Base-by-base conservation (phyloP, 2,888 invertebrate genomes). In the Ectropis crepuscularia region DNA sequence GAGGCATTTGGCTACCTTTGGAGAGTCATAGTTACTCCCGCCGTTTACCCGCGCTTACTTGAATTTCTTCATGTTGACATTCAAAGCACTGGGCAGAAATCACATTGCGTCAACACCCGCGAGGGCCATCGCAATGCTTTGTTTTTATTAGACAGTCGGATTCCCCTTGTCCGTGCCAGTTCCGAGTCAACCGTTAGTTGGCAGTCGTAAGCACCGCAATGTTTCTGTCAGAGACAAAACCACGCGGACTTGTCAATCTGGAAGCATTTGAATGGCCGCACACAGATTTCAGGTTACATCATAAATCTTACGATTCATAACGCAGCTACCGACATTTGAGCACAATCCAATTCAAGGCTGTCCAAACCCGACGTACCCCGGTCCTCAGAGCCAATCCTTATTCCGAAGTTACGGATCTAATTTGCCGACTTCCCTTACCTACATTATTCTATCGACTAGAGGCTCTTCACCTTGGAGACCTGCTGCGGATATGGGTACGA, bases 401-500 rank as follows among this genome's bases (percentile, higher is more conserved):
- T 95, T 93, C 95, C 94, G 94, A 95, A 92, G 93, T 93, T 93
- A 92, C 92, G 90, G 92, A 93, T 95, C 94, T 88, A 94, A 91
- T 94, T 95, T 95, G 94, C 94, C 94, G 94, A 94, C 94, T 94
- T 94, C 94, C 93, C 94, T 94, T 94, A 94, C 92, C 94, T 94
- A 94, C 94, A 94, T 95, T 94, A 93, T 90, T 94, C 80, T 81
- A 80, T 79, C 78, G 93, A 94, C 94, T 93, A 94, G 94, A 95
- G 94, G 94, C 94, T 94, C 90, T 92, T 94, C 90, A 94, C 94
- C 95, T 95, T 94, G 95, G 95, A 95, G 94, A 95, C 95, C 95
- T 95, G 95, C 94, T 95, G 95, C 95, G 94, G 95, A 94, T 95
- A 94, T 95, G 93, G 94, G 95, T 95, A 95, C 94, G 94, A 93